Conservation (phyloP, 1,140 invertebrate genomes). For the Asobara japonica region DNA sequence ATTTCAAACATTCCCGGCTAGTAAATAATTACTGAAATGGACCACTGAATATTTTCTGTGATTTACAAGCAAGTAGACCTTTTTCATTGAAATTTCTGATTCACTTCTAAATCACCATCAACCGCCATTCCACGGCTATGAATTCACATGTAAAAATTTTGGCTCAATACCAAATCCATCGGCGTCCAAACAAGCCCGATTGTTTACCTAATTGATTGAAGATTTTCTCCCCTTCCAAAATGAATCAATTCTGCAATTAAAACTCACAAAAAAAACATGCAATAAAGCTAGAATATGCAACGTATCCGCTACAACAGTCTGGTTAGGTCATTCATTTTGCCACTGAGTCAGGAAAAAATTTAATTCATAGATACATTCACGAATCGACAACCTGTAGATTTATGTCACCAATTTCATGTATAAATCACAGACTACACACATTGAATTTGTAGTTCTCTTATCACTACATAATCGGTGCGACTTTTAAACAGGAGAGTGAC, state of each 20-base stretch:
- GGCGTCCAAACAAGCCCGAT: neutral
- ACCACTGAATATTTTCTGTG: too few relatives aligned
- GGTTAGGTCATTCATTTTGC: neutral
- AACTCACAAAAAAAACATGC: neutral
- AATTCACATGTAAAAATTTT: constrained; percentile 8
- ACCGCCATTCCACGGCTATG: neutral
- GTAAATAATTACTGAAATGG: neutral
- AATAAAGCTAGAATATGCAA: neutral
- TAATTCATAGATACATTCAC: neutral
- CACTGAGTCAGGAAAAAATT: neutral
- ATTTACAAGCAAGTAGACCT: neutral
- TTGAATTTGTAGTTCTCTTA: constrained; percentile 18
- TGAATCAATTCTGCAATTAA: constrained; percentile 3
- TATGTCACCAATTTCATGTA: constrained; percentile 16
- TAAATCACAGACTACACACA: constrained; percentile 15
- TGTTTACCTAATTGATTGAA: constrained; percentile 27
- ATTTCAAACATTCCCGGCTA: too few relatives aligned
- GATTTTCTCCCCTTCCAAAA: constrained; percentile 12
- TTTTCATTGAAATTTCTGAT: neutral
- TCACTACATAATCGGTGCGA: constrained; percentile 17
- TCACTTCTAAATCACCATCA: neutral
- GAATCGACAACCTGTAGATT: constrained; percentile 28
- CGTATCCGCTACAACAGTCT: neutral
- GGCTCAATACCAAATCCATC: constrained; percentile 27
- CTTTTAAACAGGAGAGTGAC: constrained; percentile 4